Evolutionary conservation across 2,797 vertebrate genomes (phyloP).

Genomic region (Anguilla marmorata): DNA sequence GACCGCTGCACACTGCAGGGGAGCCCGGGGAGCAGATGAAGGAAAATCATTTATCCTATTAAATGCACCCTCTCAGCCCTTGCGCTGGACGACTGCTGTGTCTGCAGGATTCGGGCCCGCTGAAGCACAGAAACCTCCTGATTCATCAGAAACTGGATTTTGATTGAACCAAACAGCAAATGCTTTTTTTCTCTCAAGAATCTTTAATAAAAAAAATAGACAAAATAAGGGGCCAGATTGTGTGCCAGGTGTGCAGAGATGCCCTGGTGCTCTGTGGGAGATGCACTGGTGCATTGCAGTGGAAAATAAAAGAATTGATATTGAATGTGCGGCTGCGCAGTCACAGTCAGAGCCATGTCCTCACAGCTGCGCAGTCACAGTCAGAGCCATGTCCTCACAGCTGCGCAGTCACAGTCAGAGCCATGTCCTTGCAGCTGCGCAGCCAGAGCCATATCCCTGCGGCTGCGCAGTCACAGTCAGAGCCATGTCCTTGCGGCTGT

Average conservation of each 20-base stretch:
- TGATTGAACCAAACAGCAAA: neutral
- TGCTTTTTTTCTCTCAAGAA: neutral
- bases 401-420: no score
- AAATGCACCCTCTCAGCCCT: neutral
- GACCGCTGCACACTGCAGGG: neutral
- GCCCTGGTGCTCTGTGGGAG: no score
- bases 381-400: neutral
- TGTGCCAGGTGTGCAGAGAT: neutral
- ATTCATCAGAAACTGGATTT: neutral
- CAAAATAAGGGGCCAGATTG: neutral
- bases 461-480: no score
- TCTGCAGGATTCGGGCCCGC: neutral
- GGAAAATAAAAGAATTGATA: neutral
- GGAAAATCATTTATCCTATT: neutral
- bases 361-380: no score
- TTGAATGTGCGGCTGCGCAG: neutral
- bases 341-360: no score
- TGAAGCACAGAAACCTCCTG: neutral
- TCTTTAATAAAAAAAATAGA: neutral
- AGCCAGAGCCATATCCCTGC: no score
- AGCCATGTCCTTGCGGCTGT: neutral
- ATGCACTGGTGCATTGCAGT: neutral
- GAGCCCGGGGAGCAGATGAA: neutral
- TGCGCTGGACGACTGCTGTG: neutral
- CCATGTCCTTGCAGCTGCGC: neutral